Base-by-base conservation (phyloP, 2,113 vertebrate species). In the Clinocottus analis region DNA sequence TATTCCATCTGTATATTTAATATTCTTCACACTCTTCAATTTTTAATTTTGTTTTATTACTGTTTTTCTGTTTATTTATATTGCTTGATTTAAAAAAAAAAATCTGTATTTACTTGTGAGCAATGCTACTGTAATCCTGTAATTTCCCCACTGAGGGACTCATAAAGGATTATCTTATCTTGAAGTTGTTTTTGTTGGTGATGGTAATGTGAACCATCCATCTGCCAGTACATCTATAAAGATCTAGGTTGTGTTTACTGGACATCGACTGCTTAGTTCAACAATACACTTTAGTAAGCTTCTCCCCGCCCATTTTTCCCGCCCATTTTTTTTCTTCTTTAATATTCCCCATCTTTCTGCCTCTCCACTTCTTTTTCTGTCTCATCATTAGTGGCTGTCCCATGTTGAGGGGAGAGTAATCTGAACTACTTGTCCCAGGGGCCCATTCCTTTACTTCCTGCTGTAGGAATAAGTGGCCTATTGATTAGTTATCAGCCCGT, bases 401-500 rank as follows among this genome's bases (percentile, higher is more conserved):
- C 92, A 95, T 94, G 96, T 97, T 95, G 96, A 96, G 96, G 95
- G 95, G 90, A 90, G 95, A 98, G 97, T 98, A 98, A 99, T 99
- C 97, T 98, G 97, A 99, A 97, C 97, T 96, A 96, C 91, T 92
- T 91, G 92, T 98, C 98, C 96, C 98, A 95, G 86, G 97, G 96
- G 98, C 94, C 96, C 97, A 96, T 96, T 99, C 95, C 96, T 97
- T 98, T 97, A 98, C 97, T 97, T 98, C 96, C 97, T 98, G 96
- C 97, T 98, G 95, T 95, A 97, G 96, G 95, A 98, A 98, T 99
- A 98, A 97, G 96, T 97, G 96, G 96, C 94, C 94, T 98, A 99
- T 99, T 98, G 98, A 99, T 99, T 99, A 99, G 97, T 97, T 99
- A 99, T 99, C 98, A 98, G 96, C 70, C 94, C 91, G 96, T 99